Evolutionary conservation across 53 echinoderm and acorn worm species (phyloP), one percentile per base, ranked within the genome.

Genomic region (Antedon mediterranea): DNA sequence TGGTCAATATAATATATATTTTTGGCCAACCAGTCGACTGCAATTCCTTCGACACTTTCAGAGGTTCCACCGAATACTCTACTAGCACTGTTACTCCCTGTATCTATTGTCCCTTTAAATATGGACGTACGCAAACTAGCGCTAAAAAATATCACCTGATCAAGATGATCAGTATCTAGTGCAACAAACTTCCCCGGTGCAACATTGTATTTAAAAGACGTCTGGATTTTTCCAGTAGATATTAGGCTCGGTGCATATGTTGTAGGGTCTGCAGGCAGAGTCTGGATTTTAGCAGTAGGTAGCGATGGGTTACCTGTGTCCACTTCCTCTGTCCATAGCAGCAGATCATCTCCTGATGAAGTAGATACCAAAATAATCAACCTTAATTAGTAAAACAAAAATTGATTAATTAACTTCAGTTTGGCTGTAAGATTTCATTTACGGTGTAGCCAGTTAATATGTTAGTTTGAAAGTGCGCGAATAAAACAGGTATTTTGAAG

Each of bases 1-100:
- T 79, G 79, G 71, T 95, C 95, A 20, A 89, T 88, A 78, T 81
- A 80, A 33, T 89, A 95, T 33, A 95, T 80, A 14, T 87, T 89
- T 3, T 87, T 83, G 5, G 92, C 80, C 71, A 92, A 34, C 92
- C 89, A 89, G 75, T 95, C 92, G 41, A 84, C 84, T 0, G 95
- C 84, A 1, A 95, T 34, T n/a, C 95, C 95, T 0, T 43, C 43
- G 20, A 91, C 90, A 15, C 28, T 72, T 5, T 76, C 75, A 29
- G 97, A 95, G 30, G 88, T 84, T 15, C 88, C 87, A 4, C 80
- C 79, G n/a, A 74, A 82, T 4, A 85, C 28, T 29, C 71, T 74
- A 0, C 30, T 78, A 0, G 89, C 91, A 3, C 57, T 57, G 20
- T 57, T 73, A 30, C 74, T 73, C 0, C 14, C 20, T 4, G 32